phyloP scores from a whole-genome alignment of 2,113 vertebrate species.

The Prionailurus bengalensis region DNA sequence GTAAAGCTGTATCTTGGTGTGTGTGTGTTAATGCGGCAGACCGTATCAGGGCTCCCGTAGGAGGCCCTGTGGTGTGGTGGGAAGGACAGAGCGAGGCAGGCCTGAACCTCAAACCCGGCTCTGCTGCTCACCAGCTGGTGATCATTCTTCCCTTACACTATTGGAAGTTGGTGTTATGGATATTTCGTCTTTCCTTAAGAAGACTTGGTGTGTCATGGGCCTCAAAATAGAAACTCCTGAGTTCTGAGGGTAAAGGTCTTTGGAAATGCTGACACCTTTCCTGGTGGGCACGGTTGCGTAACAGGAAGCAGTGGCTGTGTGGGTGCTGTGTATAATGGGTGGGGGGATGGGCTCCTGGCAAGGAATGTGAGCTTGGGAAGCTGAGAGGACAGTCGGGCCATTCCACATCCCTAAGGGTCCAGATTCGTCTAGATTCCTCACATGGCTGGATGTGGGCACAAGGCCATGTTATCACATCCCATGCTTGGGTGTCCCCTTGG shows the following conservation, averaged over 20 bases:
- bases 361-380: background rate
- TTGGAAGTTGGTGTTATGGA: background rate
- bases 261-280: background rate
- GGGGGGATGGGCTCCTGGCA: background rate
- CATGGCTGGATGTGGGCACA: background rate
- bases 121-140: background rate
- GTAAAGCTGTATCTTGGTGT: background rate
- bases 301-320: background rate
- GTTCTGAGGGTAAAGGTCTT: background rate
- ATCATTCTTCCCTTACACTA: background rate
- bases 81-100: background rate
- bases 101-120: background rate
- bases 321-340: background rate
- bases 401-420: background rate
- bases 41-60: rapidly evolving
- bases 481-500: background rate
- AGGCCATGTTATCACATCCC: background rate
- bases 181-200: background rate
- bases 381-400: background rate
- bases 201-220: background rate
- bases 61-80: background rate
- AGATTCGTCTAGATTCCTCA: background rate
- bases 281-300: background rate
- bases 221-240: conserved; percentile 32
- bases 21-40: background rate